phyloP scores from a whole-genome alignment of 2,797 vertebrate genomes.

The Oreochromis mossambicus region DNA sequence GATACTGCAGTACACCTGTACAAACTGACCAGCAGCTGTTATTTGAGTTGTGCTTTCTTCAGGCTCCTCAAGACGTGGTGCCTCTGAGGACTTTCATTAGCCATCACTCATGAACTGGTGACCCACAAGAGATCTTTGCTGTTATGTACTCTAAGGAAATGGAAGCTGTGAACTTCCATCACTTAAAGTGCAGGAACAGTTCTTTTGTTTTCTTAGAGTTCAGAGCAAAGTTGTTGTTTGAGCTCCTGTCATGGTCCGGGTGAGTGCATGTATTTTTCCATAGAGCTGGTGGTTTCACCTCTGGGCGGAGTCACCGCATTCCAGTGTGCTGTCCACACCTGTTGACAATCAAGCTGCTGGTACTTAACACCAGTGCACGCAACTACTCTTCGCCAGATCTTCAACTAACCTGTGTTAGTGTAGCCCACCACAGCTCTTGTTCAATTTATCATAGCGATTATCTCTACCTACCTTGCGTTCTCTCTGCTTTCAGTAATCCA shows the following conservation, averaged over 20 bases:
- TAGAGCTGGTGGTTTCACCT: not conserved
- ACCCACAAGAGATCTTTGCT: not conserved
- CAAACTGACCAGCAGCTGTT: not conserved
- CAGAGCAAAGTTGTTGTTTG: not conserved
- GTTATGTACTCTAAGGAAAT: not conserved
- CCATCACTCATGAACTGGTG: not conserved
- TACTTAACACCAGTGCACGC: not conserved
- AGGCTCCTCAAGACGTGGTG: not conserved
- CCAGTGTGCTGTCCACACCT: not conserved
- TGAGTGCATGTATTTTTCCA: not conserved
- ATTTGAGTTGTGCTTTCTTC: not conserved
- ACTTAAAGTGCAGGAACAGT: not conserved
- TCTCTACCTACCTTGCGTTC: not conserved
- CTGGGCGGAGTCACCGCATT: not conserved
- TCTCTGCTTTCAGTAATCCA: not conserved
- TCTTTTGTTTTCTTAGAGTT: accelerated
- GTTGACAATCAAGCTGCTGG: not conserved
- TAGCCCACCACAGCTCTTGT: accelerated
- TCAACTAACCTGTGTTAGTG: not conserved
- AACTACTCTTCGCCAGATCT: accelerated
- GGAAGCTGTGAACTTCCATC: not conserved
- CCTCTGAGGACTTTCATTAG: not conserved
- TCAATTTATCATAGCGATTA: not conserved
- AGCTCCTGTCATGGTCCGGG: not conserved
- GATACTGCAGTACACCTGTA: not conserved